Evolutionary conservation across 92 coral and sea anemone species (phyloP).

Genomic region (Diadumene lineata): DNA sequence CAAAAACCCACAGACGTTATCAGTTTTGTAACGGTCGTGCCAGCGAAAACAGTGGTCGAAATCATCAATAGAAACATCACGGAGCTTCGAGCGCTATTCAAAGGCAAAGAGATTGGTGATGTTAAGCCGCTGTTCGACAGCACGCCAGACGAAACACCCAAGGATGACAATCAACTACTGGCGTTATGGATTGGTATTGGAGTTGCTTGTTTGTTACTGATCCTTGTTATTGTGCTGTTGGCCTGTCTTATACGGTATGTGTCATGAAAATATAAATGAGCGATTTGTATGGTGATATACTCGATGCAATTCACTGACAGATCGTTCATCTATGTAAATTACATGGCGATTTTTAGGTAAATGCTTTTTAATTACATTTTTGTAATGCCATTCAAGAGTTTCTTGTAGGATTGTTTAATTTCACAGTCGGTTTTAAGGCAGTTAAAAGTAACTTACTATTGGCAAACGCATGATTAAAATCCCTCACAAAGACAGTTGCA

Average conservation of each 20-base stretch:
- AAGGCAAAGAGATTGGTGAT: neutral
- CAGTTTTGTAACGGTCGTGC: neutral
- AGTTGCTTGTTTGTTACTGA: neutral
- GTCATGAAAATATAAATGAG: neutral
- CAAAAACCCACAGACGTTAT: constrained; percentile 23
- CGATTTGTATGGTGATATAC: neutral
- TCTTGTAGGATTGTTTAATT: too few species aligned
- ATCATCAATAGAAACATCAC: neutral
- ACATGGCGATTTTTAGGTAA: too few species aligned
- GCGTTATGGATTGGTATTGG: constrained; percentile 2
- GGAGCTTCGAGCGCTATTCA: neutral
- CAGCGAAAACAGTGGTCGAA: constrained; percentile 2
- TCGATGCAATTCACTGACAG: too few species aligned
- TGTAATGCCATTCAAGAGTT: too few species aligned
- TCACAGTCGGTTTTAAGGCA: too few species aligned
- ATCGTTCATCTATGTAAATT: too few species aligned
- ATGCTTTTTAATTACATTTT: too few species aligned
- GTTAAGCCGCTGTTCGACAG: neutral
- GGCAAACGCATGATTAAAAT: too few species aligned
- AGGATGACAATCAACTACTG: neutral
- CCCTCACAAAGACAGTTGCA: too few species aligned
- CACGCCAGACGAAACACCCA: neutral
- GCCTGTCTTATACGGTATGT: neutral
- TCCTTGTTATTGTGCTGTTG: neutral
- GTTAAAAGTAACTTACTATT: too few species aligned